Percentiles rank a stretch among this genome's conserved stretches.
Evolutionary conservation across 2,113 vertebrate species (phyloP).

Genomic region (Phainopepla nitens): DNA sequence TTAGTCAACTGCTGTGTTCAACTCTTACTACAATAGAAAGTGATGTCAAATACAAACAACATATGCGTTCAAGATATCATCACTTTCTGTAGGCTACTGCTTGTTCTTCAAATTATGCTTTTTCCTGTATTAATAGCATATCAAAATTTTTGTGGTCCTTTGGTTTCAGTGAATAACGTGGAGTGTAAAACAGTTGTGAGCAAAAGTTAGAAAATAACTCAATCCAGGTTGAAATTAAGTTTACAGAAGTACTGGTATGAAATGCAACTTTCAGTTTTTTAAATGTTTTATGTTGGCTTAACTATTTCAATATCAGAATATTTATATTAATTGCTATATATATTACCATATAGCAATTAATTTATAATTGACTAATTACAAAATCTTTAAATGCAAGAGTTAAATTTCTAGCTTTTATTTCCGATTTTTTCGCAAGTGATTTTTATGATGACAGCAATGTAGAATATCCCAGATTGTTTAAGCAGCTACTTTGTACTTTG

Average conservation of each 20-base stretch:
- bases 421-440: not conserved
- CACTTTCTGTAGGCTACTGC: not conserved
- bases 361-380: not conserved
- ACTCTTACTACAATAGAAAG: not conserved
- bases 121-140: not conserved
- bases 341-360: not conserved
- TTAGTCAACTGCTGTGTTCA: not conserved
- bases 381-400: not conserved
- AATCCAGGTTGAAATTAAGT: not conserved
- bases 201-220: not conserved
- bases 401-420: not conserved
- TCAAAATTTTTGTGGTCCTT: not conserved
- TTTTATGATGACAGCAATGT: not conserved
- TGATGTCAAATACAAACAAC: not conserved
- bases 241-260: not conserved
- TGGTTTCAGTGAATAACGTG: not conserved
- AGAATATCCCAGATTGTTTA: not conserved
- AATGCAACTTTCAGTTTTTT: not conserved
- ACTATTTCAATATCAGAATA: not conserved
- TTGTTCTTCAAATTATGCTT: not conserved
- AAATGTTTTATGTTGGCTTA: not conserved
- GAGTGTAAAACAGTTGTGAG: not conserved
- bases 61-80: not conserved
- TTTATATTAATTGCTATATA: not conserved
- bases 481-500: not conserved